These are phyloP conservation scores for Odontomachus brunneus DNA, from an alignment of 1,140 invertebrate genomes.

Conservation along the genomic window DNA sequence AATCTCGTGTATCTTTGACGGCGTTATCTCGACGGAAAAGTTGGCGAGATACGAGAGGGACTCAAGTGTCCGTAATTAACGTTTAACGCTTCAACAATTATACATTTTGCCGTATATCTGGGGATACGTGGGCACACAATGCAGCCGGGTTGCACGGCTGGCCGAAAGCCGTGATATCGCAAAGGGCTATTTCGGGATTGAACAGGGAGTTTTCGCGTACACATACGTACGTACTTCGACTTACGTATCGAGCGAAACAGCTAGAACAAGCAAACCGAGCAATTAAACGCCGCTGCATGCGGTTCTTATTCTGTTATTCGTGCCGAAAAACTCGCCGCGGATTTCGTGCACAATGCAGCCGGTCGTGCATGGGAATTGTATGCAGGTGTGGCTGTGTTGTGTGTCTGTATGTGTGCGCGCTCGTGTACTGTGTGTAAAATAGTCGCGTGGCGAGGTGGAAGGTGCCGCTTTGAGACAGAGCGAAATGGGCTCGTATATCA, in stretches of 20 bases:
- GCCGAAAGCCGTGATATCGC: not conserved
- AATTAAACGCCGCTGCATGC: slow-evolving; percentile 11
- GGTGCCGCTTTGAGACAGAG: slow-evolving; percentile 48
- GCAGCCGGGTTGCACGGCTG: not conserved
- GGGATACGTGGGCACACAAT: not conserved
- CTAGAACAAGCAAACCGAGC: slow-evolving; percentile 17
- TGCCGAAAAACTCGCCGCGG: slow-evolving; percentile 51
- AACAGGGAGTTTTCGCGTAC: not conserved
- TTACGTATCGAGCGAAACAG: slow-evolving; percentile 32
- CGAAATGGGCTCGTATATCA: slow-evolving; percentile 57
- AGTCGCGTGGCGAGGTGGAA: slow-evolving; percentile 52
- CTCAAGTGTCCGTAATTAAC: not conserved
- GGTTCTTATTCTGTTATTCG: slow-evolving; percentile 59
- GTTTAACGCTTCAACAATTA: too few species aligned
- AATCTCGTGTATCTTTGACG: too few species aligned
- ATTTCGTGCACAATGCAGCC: slow-evolving; percentile 50
- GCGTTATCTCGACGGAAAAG: not conserved
- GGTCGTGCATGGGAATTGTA: slow-evolving; percentile 31
- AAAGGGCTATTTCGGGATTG: slow-evolving; percentile 2
- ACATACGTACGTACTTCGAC: not conserved
- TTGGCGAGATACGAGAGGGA: not conserved
- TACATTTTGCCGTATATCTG: not conserved
- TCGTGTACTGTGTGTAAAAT: slow-evolving; percentile 37
- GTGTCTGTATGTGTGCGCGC: not conserved
- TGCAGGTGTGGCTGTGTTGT: too few species aligned